A percentile compares a stretch with the other conserved stretches of the same genome.
Evolutionary conservation across 1,140 invertebrate genomes (phyloP).

Genomic region (Drosophila orena): DNA sequence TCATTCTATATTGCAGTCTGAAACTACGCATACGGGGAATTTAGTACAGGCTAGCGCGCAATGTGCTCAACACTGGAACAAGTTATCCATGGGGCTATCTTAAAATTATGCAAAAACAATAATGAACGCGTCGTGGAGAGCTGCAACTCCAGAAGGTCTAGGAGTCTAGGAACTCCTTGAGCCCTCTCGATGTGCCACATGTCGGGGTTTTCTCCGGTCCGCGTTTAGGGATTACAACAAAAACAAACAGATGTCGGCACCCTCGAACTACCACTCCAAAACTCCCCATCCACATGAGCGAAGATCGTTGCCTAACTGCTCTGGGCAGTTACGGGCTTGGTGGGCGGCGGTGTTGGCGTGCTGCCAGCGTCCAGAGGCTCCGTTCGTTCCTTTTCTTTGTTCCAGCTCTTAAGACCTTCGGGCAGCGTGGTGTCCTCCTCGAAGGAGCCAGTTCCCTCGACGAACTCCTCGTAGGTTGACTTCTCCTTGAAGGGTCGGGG

Average conservation of each 20-base stretch:
- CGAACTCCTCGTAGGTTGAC: constrained; percentile 99
- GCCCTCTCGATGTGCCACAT: background rate
- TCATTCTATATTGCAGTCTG: constrained; percentile 22
- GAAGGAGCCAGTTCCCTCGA: constrained; percentile 98
- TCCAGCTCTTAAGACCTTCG: constrained; percentile 98
- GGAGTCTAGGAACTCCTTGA: constrained; percentile 3
- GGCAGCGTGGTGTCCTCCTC: constrained; percentile 98
- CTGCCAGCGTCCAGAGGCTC: constrained; percentile 40
- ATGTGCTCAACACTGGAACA: constrained; percentile 28
- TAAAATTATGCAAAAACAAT: constrained; percentile 56
- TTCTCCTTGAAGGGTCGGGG: constrained; percentile 98
- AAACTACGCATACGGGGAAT: constrained; percentile 58
- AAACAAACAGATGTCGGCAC: constrained; percentile 29
- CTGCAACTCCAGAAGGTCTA: constrained; percentile 14
- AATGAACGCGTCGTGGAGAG: constrained; percentile 17
- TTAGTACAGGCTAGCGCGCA: constrained; percentile 32
- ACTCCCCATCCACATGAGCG: constrained; percentile 3
- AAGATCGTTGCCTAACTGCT: constrained; percentile 27
- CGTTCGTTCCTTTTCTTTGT: constrained; percentile 87
- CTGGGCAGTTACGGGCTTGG: constrained; percentile 66
- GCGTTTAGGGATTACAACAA: constrained; percentile 37
- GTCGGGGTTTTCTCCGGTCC: constrained; percentile 13
- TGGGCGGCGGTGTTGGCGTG: constrained; percentile 56
- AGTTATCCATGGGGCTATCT: constrained; percentile 29
- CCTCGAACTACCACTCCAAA: constrained; percentile 7